Conservation (phyloP, 2,113 vertebrate genomes). For the Pionites leucogaster region DNA sequence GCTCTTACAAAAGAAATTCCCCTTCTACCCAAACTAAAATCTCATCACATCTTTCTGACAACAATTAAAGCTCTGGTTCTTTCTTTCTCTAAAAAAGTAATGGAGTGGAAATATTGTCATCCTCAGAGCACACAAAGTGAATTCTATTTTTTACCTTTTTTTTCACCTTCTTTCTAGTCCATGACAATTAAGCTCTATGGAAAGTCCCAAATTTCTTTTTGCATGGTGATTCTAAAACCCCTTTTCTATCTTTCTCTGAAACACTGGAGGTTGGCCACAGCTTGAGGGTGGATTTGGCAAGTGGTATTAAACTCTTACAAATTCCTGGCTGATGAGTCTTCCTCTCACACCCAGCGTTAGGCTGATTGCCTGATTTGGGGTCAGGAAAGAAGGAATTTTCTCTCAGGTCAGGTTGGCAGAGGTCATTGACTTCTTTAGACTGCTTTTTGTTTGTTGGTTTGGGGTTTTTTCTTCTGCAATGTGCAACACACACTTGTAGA, state of each 20-base stretch:
- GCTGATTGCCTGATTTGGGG: not conserved
- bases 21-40: not conserved
- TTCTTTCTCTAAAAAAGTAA: not conserved
- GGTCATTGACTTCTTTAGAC: not conserved
- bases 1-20: not conserved
- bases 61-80: not conserved
- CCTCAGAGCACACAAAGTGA: not conserved
- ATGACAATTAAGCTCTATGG: not conserved
- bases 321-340: not conserved
- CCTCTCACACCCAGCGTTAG: constrained; percentile 1
- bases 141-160: not conserved
- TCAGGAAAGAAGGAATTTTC: not conserved
- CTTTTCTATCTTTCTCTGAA: not conserved
- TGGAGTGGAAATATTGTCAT: not conserved
- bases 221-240: not conserved
- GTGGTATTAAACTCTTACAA: not conserved
- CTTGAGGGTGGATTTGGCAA: not conserved
- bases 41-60: not conserved
- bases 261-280: not conserved
- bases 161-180: not conserved
- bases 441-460: not conserved
- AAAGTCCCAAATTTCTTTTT: not conserved
- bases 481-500: not conserved
- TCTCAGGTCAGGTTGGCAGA: not conserved
- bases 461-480: not conserved